Percentiles rank a stretch among this genome's conserved stretches.
Evolutionary conservation across 2,113 vertebrate species (phyloP).

Genomic region (Blennius ocellaris): DNA sequence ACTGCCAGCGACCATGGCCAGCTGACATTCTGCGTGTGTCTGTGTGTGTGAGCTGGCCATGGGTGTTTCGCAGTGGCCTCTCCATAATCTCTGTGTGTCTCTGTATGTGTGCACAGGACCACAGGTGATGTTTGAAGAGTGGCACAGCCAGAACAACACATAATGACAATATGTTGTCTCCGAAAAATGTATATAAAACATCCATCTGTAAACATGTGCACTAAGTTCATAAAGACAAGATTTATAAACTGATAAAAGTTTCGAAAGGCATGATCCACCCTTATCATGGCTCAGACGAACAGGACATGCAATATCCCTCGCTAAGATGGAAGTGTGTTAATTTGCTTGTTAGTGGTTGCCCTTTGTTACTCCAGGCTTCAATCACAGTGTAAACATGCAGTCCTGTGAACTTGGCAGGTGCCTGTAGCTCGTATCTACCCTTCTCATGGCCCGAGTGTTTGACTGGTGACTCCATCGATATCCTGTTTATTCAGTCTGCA

Average conservation of each 20-base stretch:
- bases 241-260: constrained; percentile 10
- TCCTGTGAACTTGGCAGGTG: constrained; percentile 73
- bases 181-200: not conserved
- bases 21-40: constrained; percentile 66
- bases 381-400: constrained; percentile 61
- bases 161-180: constrained; percentile 13
- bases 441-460: constrained; percentile 66
- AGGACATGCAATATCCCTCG: not conserved
- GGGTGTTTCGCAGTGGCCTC: constrained; percentile 52
- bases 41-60: constrained; percentile 55
- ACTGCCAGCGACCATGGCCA: constrained; percentile 71
- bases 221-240: constrained; percentile 8
- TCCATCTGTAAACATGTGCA: not conserved
- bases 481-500: constrained; percentile 81
- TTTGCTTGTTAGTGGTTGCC: constrained; percentile 51
- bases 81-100: constrained; percentile 67
- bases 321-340: constrained; percentile 28
- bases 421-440: constrained; percentile 61
- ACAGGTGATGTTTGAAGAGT: constrained; percentile 74
- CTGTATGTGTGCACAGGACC: constrained; percentile 62
- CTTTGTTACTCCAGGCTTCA: constrained; percentile 56
- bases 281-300: not conserved
- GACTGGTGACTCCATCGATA: constrained; percentile 67
- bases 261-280: not conserved
- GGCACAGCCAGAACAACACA: constrained; percentile 48